Conservation (phyloP, 2,797 vertebrate species). For the Benthosema pterotum region DNA sequence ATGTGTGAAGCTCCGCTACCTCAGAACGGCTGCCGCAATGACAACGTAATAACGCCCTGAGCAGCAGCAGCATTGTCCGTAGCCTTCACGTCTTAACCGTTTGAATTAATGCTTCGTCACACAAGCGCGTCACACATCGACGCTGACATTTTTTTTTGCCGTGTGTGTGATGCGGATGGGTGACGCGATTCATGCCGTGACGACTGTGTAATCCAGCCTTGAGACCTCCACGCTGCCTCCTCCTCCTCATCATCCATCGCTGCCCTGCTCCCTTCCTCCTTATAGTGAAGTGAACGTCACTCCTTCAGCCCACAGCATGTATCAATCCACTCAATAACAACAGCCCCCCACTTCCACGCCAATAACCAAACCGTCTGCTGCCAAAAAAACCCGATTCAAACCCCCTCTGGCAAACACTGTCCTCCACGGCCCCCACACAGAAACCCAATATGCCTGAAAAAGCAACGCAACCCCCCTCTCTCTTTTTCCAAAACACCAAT, state of each 20-base stretch:
- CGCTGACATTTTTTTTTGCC: too few relatives aligned
- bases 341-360: constrained; percentile 21
- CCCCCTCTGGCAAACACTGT: constrained; percentile 13
- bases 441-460: constrained; percentile 29
- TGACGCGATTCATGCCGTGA: too few relatives aligned
- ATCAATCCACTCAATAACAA: too few relatives aligned
- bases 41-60: constrained; percentile 11
- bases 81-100: constrained; percentile 27
- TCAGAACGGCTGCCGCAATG: constrained; percentile 31
- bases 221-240: constrained; percentile 41
- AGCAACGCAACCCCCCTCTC: constrained; percentile 22
- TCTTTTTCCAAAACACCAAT: constrained; percentile 26
- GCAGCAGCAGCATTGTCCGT: constrained; percentile 34
- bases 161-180: too few relatives aligned
- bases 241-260: too few relatives aligned
- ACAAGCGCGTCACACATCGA: too few relatives aligned
- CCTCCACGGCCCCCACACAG: constrained; percentile 9
- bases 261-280: constrained; percentile 34
- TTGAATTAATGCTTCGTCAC: too few relatives aligned
- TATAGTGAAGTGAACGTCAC: constrained; percentile 32
- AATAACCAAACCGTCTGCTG: constrained; percentile 25
- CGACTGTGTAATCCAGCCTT: too few relatives aligned
- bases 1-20: constrained; percentile 41
- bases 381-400: constrained; percentile 15
- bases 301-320: constrained; percentile 12